Evolutionary conservation across 1,140 invertebrate genomes (phyloP).

Genomic region (Drosophila arawakana): DNA sequence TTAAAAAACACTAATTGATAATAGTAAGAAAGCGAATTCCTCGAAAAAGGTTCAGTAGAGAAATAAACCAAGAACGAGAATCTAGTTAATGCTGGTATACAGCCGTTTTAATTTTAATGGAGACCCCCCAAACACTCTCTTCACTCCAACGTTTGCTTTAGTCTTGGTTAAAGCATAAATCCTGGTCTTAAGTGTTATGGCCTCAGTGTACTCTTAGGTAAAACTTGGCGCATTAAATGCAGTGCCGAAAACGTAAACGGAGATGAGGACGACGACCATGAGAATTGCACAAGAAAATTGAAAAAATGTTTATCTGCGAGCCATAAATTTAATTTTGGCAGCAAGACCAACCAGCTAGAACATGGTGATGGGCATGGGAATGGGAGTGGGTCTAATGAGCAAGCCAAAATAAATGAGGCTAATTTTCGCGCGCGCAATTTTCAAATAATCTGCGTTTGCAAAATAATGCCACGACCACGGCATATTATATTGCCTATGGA

Average conservation of each 20-base stretch:
- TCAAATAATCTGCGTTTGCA: conserved; percentile 21
- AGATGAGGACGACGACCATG: conserved; percentile 1
- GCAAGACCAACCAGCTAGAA: conserved; percentile 20
- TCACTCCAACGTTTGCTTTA: background rate
- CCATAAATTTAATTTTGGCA: conserved; percentile 75
- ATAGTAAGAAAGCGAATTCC: too few species aligned
- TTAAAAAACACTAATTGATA: too few species aligned
- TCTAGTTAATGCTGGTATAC: conserved; percentile 19
- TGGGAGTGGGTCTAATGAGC: conserved; percentile 54
- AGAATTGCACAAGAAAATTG: conserved; percentile 48
- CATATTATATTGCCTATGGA: conserved; percentile 68
- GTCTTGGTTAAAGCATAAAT: conserved; percentile 18
- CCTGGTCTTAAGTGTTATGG: conserved; percentile 26
- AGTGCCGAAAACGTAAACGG: conserved; percentile 21
- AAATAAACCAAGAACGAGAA: background rate
- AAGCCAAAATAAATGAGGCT: conserved; percentile 73
- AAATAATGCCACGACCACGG: conserved; percentile 13
- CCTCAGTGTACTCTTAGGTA: conserved; percentile 24
- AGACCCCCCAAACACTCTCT: background rate
- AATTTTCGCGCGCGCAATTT: conserved; percentile 62
- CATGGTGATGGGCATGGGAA: background rate
- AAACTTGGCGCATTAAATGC: conserved; percentile 77
- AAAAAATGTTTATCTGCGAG: conserved; percentile 65
- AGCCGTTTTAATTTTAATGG: conserved; percentile 10
- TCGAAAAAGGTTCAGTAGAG: too few species aligned